Percentiles rank a stretch among this genome's conserved stretches.
Evolutionary conservation across 2,888 invertebrate genomes (phyloP).

Genomic region (Rhingia rostrata): DNA sequence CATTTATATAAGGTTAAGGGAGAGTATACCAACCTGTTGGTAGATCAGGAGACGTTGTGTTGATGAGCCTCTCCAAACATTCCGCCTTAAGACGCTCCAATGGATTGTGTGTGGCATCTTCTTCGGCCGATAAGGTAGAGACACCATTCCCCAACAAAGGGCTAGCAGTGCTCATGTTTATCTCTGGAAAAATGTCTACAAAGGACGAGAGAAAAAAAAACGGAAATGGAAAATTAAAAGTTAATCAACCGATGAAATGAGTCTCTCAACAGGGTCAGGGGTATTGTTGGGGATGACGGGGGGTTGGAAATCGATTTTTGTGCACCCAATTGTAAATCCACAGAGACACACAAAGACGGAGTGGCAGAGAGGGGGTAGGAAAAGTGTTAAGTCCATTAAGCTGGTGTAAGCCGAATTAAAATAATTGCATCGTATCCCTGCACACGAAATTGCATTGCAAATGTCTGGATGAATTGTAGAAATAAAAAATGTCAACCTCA

Average conservation of each 20-base stretch:
- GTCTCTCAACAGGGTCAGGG: neutral
- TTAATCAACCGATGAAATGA: conserved; percentile 41
- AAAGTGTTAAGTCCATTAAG: conserved; percentile 31
- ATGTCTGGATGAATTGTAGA: conserved; percentile 8
- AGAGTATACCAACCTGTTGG: conserved; percentile 77
- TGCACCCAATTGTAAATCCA: neutral
- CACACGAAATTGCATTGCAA: neutral
- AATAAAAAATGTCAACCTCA: neutral
- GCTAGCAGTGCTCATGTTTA: conserved; percentile 61
- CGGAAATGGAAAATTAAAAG: conserved; percentile 38
- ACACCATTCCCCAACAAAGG: conserved; percentile 37
- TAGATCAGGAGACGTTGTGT: conserved; percentile 76
- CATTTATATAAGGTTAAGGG: conserved; percentile 23
- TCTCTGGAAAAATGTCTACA: neutral
- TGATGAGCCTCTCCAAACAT: conserved; percentile 78
- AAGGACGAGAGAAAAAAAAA: neutral
- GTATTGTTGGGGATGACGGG: neutral
- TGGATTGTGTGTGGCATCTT: conserved; percentile 77
- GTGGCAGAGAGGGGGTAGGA: neutral
- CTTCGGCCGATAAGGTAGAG: conserved; percentile 54
- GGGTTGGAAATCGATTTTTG: conserved; percentile 28
- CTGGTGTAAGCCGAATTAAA: conserved; percentile 37
- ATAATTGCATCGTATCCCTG: conserved; percentile 24
- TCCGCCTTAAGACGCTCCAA: conserved; percentile 78
- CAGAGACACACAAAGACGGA: neutral